A percentile compares a stretch with the other conserved stretches of the same genome.
These are phyloP conservation scores for Sebastes cheni DNA, from an alignment of 2,797 vertebrate genomes.

Conservation along the genomic window DNA sequence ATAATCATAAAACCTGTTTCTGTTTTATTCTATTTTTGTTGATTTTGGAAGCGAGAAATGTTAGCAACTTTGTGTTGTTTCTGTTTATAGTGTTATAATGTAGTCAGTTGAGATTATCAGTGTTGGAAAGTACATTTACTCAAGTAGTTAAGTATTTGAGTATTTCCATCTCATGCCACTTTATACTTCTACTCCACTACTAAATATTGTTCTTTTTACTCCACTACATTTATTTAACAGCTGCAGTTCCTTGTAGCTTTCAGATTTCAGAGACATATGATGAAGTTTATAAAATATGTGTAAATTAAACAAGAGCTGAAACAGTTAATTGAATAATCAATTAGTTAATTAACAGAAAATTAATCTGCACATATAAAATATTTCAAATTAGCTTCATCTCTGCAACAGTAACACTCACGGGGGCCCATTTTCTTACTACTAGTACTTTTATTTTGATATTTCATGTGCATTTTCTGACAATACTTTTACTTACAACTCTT, in stretches of 20 bases:
- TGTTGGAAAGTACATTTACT: background rate
- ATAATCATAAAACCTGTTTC: background rate
- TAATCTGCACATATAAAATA: background rate
- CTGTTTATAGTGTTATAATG: background rate
- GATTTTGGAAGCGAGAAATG: background rate
- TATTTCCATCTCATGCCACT: background rate
- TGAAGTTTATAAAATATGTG: too few species aligned
- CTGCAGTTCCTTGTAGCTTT: background rate
- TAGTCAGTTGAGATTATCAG: background rate
- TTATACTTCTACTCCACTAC: background rate
- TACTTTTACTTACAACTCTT: background rate
- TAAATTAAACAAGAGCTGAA: background rate
- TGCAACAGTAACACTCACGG: background rate
- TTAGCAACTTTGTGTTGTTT: background rate
- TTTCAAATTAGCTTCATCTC: background rate
- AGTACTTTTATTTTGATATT: background rate
- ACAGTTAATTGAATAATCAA: background rate
- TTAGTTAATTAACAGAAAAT: background rate
- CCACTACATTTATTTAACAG: background rate
- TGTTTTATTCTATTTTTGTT: background rate
- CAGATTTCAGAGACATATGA: too few species aligned
- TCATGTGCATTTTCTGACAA: background rate
- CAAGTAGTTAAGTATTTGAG: background rate
- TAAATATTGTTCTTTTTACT: background rate
- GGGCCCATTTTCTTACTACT: background rate